Evolutionary conservation across 2,888 invertebrate genomes (phyloP).

Genomic region (Pyrrhosoma nymphula): DNA sequence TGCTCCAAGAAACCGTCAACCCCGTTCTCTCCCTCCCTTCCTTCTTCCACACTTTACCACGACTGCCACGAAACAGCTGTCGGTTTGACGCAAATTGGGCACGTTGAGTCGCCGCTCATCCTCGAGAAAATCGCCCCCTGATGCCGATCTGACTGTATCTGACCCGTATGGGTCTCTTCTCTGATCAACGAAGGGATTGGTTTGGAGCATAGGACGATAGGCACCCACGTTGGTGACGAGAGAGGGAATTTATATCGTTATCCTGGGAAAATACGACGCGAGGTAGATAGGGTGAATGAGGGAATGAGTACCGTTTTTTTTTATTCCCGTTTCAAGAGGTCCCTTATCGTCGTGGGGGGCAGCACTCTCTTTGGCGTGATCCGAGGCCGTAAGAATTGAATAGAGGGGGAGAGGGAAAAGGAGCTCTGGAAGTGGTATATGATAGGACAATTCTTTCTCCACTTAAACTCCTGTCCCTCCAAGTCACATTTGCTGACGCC

Average conservation of each 20-base stretch:
- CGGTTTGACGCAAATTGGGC: conserved; percentile 30
- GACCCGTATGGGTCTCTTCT: conserved; percentile 10
- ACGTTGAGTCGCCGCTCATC: not conserved
- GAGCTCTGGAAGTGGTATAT: not conserved
- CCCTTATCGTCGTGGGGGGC: not conserved
- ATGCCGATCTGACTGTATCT: not conserved
- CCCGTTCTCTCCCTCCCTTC: not conserved
- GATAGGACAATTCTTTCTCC: conserved; percentile 18
- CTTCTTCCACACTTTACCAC: not conserved
- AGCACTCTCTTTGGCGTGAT: conserved; percentile 64
- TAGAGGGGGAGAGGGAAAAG: not conserved
- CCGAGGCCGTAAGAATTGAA: conserved; percentile 39
- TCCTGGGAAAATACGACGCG: not conserved
- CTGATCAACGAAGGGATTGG: not conserved
- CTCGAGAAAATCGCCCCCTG: not conserved
- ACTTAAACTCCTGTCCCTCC: not conserved
- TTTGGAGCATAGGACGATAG: not conserved
- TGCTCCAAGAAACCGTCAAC: not conserved
- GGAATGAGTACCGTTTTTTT: conserved; percentile 16
- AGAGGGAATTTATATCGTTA: not conserved
- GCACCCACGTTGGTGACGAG: not conserved
- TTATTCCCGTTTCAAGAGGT: conserved; percentile 37
- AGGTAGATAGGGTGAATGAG: conserved; percentile 34
- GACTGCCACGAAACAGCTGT: conserved; percentile 26
- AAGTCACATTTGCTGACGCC: not conserved